Evolutionary conservation across 2,113 vertebrate genomes (phyloP).

Genomic region (Phodopus roborovskii): DNA sequence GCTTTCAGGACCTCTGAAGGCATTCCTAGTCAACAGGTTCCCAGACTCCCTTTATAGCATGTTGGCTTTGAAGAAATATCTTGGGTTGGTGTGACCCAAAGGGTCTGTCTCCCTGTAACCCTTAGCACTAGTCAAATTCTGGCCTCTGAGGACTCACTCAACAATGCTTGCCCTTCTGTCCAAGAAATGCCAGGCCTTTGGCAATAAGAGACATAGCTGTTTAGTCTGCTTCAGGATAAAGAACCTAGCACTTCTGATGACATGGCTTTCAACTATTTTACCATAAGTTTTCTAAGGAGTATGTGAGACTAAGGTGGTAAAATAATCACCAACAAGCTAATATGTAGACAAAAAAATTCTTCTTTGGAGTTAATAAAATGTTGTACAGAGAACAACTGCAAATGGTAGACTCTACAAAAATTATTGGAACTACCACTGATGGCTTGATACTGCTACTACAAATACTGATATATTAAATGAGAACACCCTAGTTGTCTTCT

Average conservation of each 20-base stretch:
- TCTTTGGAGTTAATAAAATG: conserved; percentile 43
- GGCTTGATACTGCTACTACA: background rate
- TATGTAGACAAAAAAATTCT: background rate
- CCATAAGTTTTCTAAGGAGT: background rate
- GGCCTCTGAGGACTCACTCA: background rate
- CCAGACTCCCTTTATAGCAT: background rate
- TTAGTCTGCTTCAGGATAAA: background rate
- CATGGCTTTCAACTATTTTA: background rate
- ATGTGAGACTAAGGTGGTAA: background rate
- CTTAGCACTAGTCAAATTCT: background rate
- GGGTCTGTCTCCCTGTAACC: background rate
- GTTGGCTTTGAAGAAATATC: conserved; percentile 21
- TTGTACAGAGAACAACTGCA: background rate
- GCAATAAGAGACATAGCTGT: background rate
- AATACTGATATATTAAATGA: background rate
- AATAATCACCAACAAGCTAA: background rate
- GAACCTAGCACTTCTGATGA: background rate
- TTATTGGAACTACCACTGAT: background rate
- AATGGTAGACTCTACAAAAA: conserved; percentile 35
- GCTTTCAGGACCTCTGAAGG: background rate
- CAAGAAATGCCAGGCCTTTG: background rate
- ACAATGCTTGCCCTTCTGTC: background rate
- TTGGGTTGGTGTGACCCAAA: background rate
- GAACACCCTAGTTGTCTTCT: background rate
- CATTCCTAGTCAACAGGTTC: background rate